These are phyloP conservation scores for Microcebus tavaratra DNA, from an alignment of 2,113 vertebrate species.

Conservation along the genomic window DNA sequence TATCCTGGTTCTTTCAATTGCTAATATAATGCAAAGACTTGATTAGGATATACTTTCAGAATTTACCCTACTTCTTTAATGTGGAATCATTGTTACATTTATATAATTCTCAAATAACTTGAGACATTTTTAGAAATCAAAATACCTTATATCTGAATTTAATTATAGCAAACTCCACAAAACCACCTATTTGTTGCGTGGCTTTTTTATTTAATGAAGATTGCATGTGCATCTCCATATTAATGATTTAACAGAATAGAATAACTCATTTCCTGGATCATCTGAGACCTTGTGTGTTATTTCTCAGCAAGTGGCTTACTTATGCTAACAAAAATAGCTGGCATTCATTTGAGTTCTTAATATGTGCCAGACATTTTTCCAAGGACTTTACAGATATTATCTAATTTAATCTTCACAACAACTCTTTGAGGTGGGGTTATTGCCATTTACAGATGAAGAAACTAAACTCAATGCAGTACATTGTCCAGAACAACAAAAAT, in stretches of 20 bases:
- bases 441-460: background rate
- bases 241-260: background rate
- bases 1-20: background rate
- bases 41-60: slow-evolving; percentile 33
- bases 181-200: background rate
- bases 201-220: background rate
- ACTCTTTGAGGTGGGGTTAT: background rate
- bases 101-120: slow-evolving; percentile 13
- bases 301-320: background rate
- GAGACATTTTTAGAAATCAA: background rate
- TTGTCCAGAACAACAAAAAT: background rate
- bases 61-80: slow-evolving; percentile 35
- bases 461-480: background rate
- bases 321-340: background rate
- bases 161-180: background rate
- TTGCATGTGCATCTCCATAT: background rate
- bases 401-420: slow-evolving; percentile 5
- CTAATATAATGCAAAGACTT: background rate
- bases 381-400: background rate
- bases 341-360: background rate
- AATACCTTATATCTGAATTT: background rate
- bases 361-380: background rate
- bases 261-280: background rate
- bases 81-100: background rate
- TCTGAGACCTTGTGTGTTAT: background rate